phyloP scores from a whole-genome alignment of 1,140 invertebrate genomes.

The Papilio machaon region DNA sequence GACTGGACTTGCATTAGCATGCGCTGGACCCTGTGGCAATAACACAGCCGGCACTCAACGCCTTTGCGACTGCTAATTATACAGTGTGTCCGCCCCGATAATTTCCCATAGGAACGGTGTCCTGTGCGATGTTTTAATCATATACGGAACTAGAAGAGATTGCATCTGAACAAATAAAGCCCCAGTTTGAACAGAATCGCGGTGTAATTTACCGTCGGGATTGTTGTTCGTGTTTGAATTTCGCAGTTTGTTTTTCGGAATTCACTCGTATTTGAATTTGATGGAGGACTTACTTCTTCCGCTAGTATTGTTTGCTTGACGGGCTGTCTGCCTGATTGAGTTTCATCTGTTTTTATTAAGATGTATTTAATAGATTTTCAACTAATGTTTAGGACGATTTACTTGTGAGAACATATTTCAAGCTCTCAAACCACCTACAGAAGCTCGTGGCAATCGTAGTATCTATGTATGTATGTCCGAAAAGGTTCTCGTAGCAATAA shows the following conservation, averaged over 20 bases:
- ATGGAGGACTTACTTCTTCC: slow-evolving; percentile 44
- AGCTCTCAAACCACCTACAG: neutral
- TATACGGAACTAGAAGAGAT: slow-evolving; percentile 74
- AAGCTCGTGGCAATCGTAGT: neutral
- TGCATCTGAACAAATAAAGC: slow-evolving; percentile 75
- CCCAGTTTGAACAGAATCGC: slow-evolving; percentile 62
- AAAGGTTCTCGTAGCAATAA: neutral
- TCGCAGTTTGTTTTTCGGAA: slow-evolving; percentile 60
- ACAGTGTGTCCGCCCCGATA: slow-evolving; percentile 72
- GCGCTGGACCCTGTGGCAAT: slow-evolving; percentile 36
- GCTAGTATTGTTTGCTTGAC: slow-evolving; percentile 41
- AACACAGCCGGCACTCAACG: slow-evolving; percentile 52
- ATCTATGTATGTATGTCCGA: neutral
- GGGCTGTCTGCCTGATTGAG: slow-evolving; percentile 46
- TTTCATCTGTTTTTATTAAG: slow-evolving; percentile 33
- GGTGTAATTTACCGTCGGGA: slow-evolving; percentile 72
- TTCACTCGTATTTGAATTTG: slow-evolving; percentile 51
- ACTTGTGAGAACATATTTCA: neutral
- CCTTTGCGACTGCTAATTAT: slow-evolving; percentile 71
- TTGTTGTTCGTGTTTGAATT: slow-evolving; percentile 68
- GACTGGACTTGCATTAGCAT: neutral
- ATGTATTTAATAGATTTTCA: neutral
- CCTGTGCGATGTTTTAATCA: slow-evolving; percentile 77
- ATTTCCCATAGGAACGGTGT: slow-evolving; percentile 75
- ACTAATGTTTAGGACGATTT: neutral